phyloP scores from a whole-genome alignment of 2,113 vertebrate genomes.

The Bostrychus sinensis region DNA sequence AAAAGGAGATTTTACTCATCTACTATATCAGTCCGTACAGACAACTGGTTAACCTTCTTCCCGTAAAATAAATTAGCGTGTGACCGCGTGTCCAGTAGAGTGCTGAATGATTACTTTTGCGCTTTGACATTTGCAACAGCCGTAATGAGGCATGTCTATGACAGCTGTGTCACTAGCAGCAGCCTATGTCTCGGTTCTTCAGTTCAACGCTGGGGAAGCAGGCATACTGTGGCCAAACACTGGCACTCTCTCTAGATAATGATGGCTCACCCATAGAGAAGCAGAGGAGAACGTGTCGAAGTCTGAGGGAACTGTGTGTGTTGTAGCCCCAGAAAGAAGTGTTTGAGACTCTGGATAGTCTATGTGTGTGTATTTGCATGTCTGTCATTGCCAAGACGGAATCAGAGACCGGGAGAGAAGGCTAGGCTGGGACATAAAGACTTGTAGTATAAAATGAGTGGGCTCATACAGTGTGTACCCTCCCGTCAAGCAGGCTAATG shows the following conservation, averaged over 20 bases:
- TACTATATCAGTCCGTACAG: constrained; percentile 20
- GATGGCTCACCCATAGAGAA: constrained; percentile 71
- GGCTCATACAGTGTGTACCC: constrained; percentile 68
- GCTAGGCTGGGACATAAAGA: constrained; percentile 71
- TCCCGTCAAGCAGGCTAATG: constrained; percentile 61
- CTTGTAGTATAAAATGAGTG: constrained; percentile 70
- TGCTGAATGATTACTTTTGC: constrained; percentile 78
- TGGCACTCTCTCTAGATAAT: constrained; percentile 74
- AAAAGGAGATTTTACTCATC: constrained; percentile 31
- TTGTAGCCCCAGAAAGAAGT: constrained; percentile 32
- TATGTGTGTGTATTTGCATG: constrained; percentile 29
- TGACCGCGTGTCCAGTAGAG: constrained; percentile 72
- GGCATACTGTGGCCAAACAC: constrained; percentile 75
- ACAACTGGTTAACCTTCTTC: constrained; percentile 57
- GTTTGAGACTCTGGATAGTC: constrained; percentile 23
- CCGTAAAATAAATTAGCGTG: constrained; percentile 59
- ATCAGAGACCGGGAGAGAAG: constrained; percentile 67
- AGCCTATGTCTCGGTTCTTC: constrained; percentile 74
- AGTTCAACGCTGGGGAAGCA: constrained; percentile 63
- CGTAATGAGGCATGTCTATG: constrained; percentile 82
- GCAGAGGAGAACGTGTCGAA: constrained; percentile 67
- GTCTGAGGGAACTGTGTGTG: constrained; percentile 65
- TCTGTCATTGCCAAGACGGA: constrained; percentile 72
- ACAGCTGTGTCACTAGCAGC: constrained; percentile 78
- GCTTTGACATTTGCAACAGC: constrained; percentile 82